Conservation (phyloP, 2,113 vertebrate genomes). For the western clawed frog (Xenopus tropicalis) region DNA sequence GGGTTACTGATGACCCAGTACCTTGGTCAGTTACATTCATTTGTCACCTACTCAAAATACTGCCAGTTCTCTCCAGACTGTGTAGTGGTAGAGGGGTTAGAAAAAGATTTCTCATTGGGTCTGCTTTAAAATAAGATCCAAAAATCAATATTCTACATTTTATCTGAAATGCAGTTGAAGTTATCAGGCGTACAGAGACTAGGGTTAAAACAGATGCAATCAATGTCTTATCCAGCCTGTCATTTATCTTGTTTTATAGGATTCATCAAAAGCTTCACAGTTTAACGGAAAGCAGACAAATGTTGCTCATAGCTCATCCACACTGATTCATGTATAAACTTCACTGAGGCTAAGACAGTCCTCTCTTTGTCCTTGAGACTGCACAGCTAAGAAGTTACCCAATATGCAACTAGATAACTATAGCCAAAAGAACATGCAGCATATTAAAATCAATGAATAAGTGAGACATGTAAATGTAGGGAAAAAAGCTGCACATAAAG, state of each 20-base stretch:
- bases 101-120: constrained; percentile 9
- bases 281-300: constrained; percentile 40
- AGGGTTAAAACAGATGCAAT: constrained; percentile 33
- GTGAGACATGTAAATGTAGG: neutral
- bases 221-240: constrained; percentile 32
- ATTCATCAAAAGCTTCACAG: constrained; percentile 44
- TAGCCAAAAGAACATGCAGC: constrained; percentile 27
- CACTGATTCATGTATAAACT: constrained; percentile 26
- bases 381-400: constrained; percentile 28
- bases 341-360: neutral
- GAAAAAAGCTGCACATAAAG: constrained; percentile 18
- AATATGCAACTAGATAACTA: constrained; percentile 12
- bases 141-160: constrained; percentile 44
- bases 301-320: constrained; percentile 21
- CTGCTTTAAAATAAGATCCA: constrained; percentile 27
- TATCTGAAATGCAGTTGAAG: constrained; percentile 25
- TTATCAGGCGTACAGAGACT: constrained; percentile 10
- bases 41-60: neutral
- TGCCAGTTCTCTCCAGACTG: neutral
- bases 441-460: constrained; percentile 12
- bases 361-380: constrained; percentile 39
- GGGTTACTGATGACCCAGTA: neutral
- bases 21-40: neutral
- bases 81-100: neutral
- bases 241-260: constrained; percentile 43